A percentile compares a stretch with the other conserved stretches of the same genome.
Evolutionary conservation across 2,888 invertebrate genomes (phyloP).

Genomic region (Drosophila macrospina): DNA sequence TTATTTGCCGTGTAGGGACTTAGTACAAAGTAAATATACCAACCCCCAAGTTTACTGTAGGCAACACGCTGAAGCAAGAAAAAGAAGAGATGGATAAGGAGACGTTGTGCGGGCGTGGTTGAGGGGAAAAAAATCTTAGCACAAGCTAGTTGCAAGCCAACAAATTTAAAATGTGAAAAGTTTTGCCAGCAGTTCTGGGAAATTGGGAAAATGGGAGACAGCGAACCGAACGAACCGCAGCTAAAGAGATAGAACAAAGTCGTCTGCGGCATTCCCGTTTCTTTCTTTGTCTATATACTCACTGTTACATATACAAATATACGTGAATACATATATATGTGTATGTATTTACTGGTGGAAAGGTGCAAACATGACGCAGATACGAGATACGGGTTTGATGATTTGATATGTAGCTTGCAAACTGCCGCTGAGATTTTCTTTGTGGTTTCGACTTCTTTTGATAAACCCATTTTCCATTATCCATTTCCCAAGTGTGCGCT

Average conservation of each 20-base stretch:
- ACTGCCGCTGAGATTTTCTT: constrained; percentile 80
- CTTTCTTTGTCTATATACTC: constrained; percentile 45
- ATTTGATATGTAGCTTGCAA: constrained; percentile 67
- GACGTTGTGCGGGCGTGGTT: constrained; percentile 6
- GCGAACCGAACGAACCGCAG: constrained; percentile 72
- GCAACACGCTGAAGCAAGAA: constrained; percentile 18
- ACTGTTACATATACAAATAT: constrained; percentile 3
- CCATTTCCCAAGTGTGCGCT: constrained; percentile 44
- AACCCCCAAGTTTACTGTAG: constrained; percentile 8
- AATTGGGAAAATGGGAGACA: constrained; percentile 54
- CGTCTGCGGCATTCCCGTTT: constrained; percentile 55
- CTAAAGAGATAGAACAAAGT: constrained; percentile 60
- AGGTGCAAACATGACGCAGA: constrained; percentile 65
- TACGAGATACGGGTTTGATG: constrained; percentile 69
- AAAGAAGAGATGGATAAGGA: constrained; percentile 24
- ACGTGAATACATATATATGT: background rate
- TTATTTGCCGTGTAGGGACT: constrained; percentile 25
- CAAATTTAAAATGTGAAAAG: constrained; percentile 77
- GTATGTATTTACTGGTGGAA: constrained; percentile 15
- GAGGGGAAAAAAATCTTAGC: constrained; percentile 38
- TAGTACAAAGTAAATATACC: constrained; percentile 17
- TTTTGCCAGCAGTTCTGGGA: constrained; percentile 50
- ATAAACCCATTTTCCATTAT: constrained; percentile 57
- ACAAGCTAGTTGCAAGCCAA: constrained; percentile 50
- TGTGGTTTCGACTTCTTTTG: constrained; percentile 82